These are phyloP conservation scores for Ctenochaetus hawaiiensis DNA, from an alignment of 2,797 vertebrate species.

Conservation along the genomic window DNA sequence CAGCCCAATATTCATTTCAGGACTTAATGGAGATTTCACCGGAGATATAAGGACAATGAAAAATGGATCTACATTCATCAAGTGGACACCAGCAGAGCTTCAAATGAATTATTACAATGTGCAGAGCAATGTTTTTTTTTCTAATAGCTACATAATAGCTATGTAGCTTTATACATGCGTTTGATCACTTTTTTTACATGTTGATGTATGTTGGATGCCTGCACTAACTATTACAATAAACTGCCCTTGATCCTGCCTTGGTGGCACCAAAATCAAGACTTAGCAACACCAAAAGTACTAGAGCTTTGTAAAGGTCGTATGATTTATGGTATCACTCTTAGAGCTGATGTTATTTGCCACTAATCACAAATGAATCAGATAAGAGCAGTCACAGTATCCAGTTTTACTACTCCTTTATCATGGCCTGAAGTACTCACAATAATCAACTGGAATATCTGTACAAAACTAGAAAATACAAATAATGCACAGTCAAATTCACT, in stretches of 20 bases:
- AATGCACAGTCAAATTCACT: too few species aligned
- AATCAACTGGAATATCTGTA: too few species aligned
- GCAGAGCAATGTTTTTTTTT: not conserved
- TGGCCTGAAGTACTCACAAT: too few species aligned
- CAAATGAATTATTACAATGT: not conserved
- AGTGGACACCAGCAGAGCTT: not conserved
- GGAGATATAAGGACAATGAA: not conserved
- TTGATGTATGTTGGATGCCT: not conserved
- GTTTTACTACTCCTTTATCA: too few species aligned
- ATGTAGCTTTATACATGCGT: not conserved
- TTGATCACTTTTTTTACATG: not conserved
- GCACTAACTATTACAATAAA: not conserved
- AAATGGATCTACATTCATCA: not conserved
- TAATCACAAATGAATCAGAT: not conserved
- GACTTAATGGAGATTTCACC: not conserved
- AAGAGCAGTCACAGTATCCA: too few species aligned
- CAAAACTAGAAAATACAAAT: too few species aligned
- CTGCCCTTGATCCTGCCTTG: not conserved
- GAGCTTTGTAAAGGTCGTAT: conserved; percentile 15
- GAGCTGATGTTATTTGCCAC: not conserved
- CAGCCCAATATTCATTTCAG: too few species aligned
- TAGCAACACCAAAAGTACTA: not conserved
- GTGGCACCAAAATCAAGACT: not conserved
- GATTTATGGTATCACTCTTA: not conserved
- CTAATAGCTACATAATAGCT: too few species aligned